These are phyloP conservation scores for Molorchus minor DNA, from an alignment of 2,888 invertebrate genomes.

Conservation along the genomic window DNA sequence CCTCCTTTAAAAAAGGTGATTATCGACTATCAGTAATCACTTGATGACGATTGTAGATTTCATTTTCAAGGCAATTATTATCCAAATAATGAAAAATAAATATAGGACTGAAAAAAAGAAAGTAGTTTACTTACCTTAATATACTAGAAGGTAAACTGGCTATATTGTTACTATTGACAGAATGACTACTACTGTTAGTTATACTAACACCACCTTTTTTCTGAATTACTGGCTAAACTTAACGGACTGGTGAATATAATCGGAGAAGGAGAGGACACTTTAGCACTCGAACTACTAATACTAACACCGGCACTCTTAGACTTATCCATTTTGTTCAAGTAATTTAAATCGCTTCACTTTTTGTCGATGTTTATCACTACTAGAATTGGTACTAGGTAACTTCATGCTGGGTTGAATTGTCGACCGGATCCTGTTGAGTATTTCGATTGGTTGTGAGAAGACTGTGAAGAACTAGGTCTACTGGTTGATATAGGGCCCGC, in stretches of 20 bases:
- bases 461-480: conserved; percentile 40
- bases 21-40: no score
- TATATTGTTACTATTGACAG: conserved; percentile 53
- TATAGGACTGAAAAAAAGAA: no score
- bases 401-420: conserved; percentile 57
- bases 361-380: conserved; percentile 37
- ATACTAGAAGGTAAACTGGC: conserved; percentile 63
- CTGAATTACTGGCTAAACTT: conserved; percentile 59
- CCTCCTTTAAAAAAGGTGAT: no score
- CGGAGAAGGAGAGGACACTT: conserved; percentile 54
- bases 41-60: no score
- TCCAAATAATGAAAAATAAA: no score
- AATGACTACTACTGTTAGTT: conserved; percentile 42
- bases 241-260: conserved; percentile 62
- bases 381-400: conserved; percentile 37
- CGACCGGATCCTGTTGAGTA: conserved; percentile 48
- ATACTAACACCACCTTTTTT: conserved; percentile 41
- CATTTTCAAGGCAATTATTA: no score
- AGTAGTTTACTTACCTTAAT: conserved; percentile 65
- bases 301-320: conserved; percentile 39
- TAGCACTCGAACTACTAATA: conserved; percentile 45
- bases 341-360: conserved; percentile 48
- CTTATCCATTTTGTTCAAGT: conserved; percentile 48
- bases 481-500: conserved; percentile 47
- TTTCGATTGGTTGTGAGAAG: conserved; percentile 55